Percentiles rank a stretch among this genome's conserved stretches.
phyloP scores from a whole-genome alignment of 2,113 vertebrate genomes.

The Notarius quadriscutis region DNA sequence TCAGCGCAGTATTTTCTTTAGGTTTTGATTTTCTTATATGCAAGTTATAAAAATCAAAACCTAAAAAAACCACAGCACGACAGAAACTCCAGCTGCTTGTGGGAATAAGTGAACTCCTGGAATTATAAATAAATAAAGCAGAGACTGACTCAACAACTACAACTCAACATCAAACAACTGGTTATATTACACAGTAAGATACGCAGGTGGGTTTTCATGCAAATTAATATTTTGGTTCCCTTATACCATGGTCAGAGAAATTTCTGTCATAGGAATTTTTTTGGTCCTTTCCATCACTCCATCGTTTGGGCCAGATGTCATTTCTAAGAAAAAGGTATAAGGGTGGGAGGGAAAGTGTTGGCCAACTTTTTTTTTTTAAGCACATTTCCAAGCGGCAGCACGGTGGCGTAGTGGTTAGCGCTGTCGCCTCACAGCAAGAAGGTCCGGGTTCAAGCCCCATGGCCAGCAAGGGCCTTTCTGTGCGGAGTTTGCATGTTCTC shows the following conservation, averaged over 20 bases:
- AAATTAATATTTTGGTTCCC: neutral
- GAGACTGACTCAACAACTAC: neutral
- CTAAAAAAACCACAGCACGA: slow-evolving; percentile 76
- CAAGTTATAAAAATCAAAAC: slow-evolving; percentile 75
- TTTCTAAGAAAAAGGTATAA: no score
- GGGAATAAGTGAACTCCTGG: neutral
- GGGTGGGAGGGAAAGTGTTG: no score
- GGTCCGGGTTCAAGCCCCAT: no score
- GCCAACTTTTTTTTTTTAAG: no score
- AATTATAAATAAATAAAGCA: neutral
- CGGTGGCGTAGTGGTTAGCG: no score
- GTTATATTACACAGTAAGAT: neutral
- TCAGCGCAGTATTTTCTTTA: slow-evolving; percentile 70
- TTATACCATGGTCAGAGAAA: no score
- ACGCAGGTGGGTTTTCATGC: neutral
- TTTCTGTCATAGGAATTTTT: neutral
- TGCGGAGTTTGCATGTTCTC: no score
- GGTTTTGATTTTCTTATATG: slow-evolving; percentile 71
- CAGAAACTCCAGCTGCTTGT: slow-evolving; percentile 45
- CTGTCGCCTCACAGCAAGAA: no score
- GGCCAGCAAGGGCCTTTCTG: no score
- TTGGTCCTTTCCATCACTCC: no score
- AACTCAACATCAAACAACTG: neutral
- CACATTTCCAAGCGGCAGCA: no score
- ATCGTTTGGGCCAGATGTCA: neutral